phyloP scores from a whole-genome alignment of 2,888 invertebrate genomes.

The Phortica magna region DNA sequence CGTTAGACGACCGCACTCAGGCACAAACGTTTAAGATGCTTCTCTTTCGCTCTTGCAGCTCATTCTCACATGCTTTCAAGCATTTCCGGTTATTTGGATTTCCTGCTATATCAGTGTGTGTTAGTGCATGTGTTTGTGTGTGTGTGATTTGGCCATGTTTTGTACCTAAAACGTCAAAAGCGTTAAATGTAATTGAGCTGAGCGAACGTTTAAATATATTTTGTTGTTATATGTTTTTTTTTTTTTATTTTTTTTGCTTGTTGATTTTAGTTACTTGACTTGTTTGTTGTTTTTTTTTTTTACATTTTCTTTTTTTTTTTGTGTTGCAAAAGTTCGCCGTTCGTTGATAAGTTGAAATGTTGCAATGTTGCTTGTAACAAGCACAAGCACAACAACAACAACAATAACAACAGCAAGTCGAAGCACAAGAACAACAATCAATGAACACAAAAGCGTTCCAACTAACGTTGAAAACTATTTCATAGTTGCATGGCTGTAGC shows the following conservation, averaged over 20 bases:
- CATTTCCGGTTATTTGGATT: conserved; percentile 39
- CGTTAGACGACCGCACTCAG: no score
- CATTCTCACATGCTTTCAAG: not conserved
- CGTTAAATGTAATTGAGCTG: conserved; percentile 72
- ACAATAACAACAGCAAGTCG: conserved; percentile 38
- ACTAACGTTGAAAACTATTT: conserved; percentile 14
- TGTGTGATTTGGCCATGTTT: conserved; percentile 56
- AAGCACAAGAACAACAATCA: not conserved
- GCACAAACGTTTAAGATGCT: no score
- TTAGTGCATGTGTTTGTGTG: conserved; percentile 35
- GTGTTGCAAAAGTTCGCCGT: conserved; percentile 57
- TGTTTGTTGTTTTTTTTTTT: conserved; percentile 39
- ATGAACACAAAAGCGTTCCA: conserved; percentile 2
- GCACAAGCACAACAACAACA: conserved; percentile 42
- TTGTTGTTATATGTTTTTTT: conserved; percentile 16
- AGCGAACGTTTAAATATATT: conserved; percentile 57
- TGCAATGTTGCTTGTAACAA: conserved; percentile 46
- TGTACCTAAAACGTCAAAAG: conserved; percentile 66
- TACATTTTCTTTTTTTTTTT: no score
- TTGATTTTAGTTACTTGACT: not conserved
- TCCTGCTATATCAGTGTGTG: not conserved
- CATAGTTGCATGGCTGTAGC: not conserved
- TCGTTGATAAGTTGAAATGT: conserved; percentile 65
- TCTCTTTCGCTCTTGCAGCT: not conserved
- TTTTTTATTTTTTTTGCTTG: not conserved